phyloP scores from a whole-genome alignment of 2,888 invertebrate genomes.

The Nomada hirtipes region DNA sequence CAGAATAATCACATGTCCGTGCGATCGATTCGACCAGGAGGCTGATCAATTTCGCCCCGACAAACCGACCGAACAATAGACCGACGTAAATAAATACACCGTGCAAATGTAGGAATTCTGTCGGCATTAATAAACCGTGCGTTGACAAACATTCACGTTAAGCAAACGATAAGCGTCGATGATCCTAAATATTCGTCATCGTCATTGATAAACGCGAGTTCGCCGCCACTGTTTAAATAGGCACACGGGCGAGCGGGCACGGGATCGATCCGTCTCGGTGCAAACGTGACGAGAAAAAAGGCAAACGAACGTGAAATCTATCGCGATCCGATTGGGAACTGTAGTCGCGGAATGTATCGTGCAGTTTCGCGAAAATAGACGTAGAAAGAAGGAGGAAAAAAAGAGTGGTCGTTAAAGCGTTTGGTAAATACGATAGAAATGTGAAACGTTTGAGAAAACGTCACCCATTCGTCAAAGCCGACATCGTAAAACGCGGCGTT shows the following conservation, averaged over 20 bases:
- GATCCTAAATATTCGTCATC: conserved; percentile 54
- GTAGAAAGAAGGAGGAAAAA: neutral
- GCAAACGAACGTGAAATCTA: neutral
- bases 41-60: conserved; percentile 44
- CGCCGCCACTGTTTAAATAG: conserved; percentile 39
- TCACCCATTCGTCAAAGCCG: conserved; percentile 39
- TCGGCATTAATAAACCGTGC: conserved; percentile 53
- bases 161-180: conserved; percentile 56
- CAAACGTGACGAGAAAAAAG: neutral
- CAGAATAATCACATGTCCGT: conserved; percentile 34
- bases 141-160: conserved; percentile 42
- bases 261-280: conserved; percentile 6
- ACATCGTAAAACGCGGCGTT: conserved; percentile 31
- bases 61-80: conserved; percentile 48
- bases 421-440: conserved; percentile 36
- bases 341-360: neutral
- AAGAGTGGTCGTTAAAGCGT: conserved; percentile 10
- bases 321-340: neutral
- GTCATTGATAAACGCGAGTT: conserved; percentile 42
- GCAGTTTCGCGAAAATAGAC: neutral
- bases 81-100: conserved; percentile 48
- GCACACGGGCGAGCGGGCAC: neutral
- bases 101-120: conserved; percentile 20
- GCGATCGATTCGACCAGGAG: conserved; percentile 30
- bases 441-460: conserved; percentile 41